Percentiles rank a stretch among this genome's conserved stretches.
phyloP scores from a whole-genome alignment of 2,888 invertebrate genomes.

The Tridacna crocea region DNA sequence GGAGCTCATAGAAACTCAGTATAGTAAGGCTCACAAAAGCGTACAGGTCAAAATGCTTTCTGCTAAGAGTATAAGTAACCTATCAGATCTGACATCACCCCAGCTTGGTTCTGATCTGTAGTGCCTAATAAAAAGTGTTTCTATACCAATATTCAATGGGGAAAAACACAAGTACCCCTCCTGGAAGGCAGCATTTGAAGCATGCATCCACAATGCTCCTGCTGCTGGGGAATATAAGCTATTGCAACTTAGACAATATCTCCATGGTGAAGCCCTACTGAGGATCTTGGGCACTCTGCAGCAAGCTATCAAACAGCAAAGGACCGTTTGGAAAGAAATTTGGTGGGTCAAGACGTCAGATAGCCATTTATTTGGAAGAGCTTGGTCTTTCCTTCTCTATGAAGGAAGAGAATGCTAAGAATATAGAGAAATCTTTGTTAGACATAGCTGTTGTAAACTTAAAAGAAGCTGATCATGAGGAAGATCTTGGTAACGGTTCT shows the following conservation, averaged over 20 bases:
- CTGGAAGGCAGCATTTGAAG: slow-evolving; percentile 5
- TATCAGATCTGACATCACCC: neutral
- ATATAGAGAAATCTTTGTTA: slow-evolving; percentile 3
- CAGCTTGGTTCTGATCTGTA: neutral
- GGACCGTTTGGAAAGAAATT: slow-evolving; percentile 3
- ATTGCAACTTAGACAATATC: neutral
- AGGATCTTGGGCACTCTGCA: neutral
- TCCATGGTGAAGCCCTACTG: neutral
- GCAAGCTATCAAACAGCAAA: slow-evolving; percentile 1
- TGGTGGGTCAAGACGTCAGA: neutral
- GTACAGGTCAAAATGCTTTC: neutral
- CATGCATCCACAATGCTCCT: slow-evolving; percentile 1
- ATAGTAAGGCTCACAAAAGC: neutral
- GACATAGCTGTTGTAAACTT: slow-evolving; percentile 13
- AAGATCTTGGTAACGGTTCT: neutral
- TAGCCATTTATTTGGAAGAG: slow-evolving; percentile 1
- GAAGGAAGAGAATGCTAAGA: no score
- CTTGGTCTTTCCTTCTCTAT: neutral
- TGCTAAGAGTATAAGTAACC: slow-evolving; percentile 2
- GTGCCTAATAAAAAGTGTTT: slow-evolving; percentile 8
- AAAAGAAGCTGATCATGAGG: slow-evolving; percentile 11
- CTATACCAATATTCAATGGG: neutral
- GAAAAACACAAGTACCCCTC: neutral
- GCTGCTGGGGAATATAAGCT: slow-evolving; percentile 3
- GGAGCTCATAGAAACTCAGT: neutral